Percentiles rank a stretch among this genome's conserved stretches.
phyloP scores from a whole-genome alignment of 2,797 vertebrate species.

The Hapalemur alaotrensis region DNA sequence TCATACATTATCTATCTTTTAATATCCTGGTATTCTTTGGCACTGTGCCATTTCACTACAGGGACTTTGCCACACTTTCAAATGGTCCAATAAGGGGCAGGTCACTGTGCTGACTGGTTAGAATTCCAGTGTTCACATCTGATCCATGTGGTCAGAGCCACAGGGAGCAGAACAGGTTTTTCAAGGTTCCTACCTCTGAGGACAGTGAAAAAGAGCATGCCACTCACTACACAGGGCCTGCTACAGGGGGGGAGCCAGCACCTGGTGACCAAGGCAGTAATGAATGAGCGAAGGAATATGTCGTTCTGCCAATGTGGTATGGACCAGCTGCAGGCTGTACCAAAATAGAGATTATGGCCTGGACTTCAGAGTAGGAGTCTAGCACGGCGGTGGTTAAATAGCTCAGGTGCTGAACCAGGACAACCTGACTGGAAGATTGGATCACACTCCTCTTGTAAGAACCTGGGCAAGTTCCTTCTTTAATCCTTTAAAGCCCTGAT shows the following conservation, averaged over 20 bases:
- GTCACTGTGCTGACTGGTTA: neutral
- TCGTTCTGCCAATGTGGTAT: neutral
- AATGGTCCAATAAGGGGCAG: neutral
- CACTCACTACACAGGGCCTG: rapidly evolving
- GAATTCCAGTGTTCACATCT: neutral
- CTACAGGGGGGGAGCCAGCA: neutral
- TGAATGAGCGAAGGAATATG: neutral
- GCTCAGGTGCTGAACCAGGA: neutral
- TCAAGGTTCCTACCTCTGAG: neutral
- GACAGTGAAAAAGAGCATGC: neutral
- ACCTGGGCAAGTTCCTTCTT: neutral
- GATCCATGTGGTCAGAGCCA: neutral
- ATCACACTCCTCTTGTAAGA: neutral
- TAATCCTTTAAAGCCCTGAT: neutral
- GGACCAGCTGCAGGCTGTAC: too few species aligned
- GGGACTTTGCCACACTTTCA: neutral
- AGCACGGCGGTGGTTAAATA: rapidly evolving
- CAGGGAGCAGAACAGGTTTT: neutral
- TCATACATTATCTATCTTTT: neutral
- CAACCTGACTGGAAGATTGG: neutral
- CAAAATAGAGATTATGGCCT: neutral
- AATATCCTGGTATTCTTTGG: conserved; percentile 32
- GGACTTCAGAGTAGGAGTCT: neutral
- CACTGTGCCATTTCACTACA: neutral
- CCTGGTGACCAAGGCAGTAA: neutral